A percentile compares a stretch with the other conserved stretches of the same genome.
These are phyloP conservation scores for Odontamblyopus lacepedii DNA, from an alignment of 2,797 vertebrate species.

Conservation along the genomic window DNA sequence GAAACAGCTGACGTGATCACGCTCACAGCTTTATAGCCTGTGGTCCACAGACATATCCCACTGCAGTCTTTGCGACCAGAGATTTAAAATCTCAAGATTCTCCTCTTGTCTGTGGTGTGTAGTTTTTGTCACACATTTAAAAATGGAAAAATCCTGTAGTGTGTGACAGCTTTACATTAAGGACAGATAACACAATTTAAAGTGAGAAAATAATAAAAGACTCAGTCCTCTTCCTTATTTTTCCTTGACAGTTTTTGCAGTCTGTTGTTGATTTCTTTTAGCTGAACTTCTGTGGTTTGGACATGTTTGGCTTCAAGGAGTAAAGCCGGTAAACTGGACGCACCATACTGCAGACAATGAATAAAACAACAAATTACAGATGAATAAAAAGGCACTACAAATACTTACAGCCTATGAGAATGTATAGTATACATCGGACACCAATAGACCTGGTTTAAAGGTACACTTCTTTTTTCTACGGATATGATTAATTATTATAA, in stretches of 20 bases:
- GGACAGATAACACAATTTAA: not conserved
- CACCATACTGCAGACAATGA: slow-evolving; percentile 51
- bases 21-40: no score
- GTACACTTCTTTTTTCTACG: no score
- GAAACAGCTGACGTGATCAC: no score
- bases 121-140: no score
- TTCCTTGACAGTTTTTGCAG: not conserved
- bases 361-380: not conserved
- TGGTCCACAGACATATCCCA: no score
- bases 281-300: slow-evolving; percentile 17
- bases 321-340: slow-evolving; percentile 54
- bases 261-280: slow-evolving; percentile 1
- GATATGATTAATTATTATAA: no score
- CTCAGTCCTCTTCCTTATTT: not conserved
- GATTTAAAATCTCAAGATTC: no score
- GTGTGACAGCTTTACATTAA: not conserved
- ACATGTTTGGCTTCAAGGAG: slow-evolving; percentile 36
- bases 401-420: not conserved
- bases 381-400: not conserved
- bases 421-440: not conserved
- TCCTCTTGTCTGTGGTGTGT: no score
- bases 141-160: no score
- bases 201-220: not conserved
- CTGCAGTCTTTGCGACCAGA: no score
- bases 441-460: no score